Base-by-base conservation (phyloP, 2,113 vertebrate species). In the Dryoscopus gambensis region DNA sequence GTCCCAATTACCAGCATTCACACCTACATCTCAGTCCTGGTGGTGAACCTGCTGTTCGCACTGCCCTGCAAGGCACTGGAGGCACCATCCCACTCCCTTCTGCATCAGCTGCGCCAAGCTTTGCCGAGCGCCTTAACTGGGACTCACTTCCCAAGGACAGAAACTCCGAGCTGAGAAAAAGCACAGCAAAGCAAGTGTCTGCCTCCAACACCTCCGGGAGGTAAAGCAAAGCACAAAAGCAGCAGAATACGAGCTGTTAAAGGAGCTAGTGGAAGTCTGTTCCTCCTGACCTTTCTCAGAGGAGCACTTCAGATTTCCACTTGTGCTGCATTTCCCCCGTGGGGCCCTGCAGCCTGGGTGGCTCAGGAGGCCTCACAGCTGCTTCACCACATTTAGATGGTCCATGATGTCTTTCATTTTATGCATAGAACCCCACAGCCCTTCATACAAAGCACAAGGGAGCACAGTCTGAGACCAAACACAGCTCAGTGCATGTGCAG, bases 201-300 rank as follows among this genome's bases (percentile, higher is more conserved):
- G 6, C 28, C 57, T 62, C 22, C 71, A 65, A 3, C 31, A 28
- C 9, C 5, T 73, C 9, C 10, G 7, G n/a, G 11, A 76, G 57
- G 15, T 6, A 56, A 69, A 73, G 49, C 15, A 56, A 65, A 88
- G 53, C 70, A 53, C 28, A 50, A 62, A 84, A 69, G 39, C 55
- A 88, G 59, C 50, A 83, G 50, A 55, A 70, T 17, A 62, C 0
- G 1, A 76, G 42, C 46, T 25, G 11, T 42, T 33, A 0, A 0
- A 40, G 42, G 6, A 90, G 30, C 31, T 76, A 64, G 52, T 24
- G 37, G 25, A 56, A 65, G 35, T 8, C 16, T 55, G 55, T 63
- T 85, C 39, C 47, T 86, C 67, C 31, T 55, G 55, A 74, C 50
- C 19, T 10, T 64, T n/a, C 52, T 56, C 53, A 23, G 40, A 82